phyloP scores from a whole-genome alignment of 2,797 vertebrate genomes.

The Oryzias sinensis region DNA sequence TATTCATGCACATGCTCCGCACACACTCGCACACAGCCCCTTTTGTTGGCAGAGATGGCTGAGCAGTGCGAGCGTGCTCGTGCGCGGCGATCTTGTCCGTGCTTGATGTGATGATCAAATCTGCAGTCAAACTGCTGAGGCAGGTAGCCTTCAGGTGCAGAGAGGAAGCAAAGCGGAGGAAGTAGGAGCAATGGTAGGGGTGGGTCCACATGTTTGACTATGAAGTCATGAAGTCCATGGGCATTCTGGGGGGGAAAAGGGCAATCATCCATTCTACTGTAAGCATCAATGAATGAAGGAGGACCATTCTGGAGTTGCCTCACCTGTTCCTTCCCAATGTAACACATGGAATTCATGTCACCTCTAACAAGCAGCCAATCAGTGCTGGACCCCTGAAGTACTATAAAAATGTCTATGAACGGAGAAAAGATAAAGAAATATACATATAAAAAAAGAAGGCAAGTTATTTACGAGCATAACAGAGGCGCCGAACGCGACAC shows the following conservation, averaged over 20 bases:
- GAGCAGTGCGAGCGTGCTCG: conserved; percentile 52
- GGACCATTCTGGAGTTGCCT: conserved; percentile 30
- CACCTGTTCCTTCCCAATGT: conserved; percentile 29
- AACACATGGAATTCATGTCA: conserved; percentile 47
- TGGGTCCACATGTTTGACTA: conserved; percentile 57
- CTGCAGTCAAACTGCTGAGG: conserved; percentile 28
- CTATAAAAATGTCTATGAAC: conserved; percentile 64
- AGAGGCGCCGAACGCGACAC: conserved; percentile 80
- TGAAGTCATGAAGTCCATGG: conserved; percentile 49
- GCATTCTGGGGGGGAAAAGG: conserved; percentile 52
- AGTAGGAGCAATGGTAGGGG: conserved; percentile 7
- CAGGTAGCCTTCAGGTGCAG: conserved; percentile 43
- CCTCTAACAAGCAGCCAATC: conserved; percentile 67
- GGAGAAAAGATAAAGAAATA: conserved; percentile 60
- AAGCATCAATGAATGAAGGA: conserved; percentile 36
- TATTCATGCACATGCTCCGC: conserved; percentile 63
- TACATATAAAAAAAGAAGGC: conserved; percentile 56
- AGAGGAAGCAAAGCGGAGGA: conserved; percentile 12
- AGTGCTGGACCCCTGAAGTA: conserved; percentile 38
- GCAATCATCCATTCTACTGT: conserved; percentile 55
- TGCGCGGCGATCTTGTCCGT: conserved; percentile 46
- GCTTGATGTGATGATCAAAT: conserved; percentile 45
- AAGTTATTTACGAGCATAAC: conserved; percentile 80
- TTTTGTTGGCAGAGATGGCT: conserved; percentile 67
- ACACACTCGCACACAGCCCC: conserved; percentile 55